Evolutionary conservation across 2,113 vertebrate genomes (phyloP).

Genomic region (Solea senegalensis): DNA sequence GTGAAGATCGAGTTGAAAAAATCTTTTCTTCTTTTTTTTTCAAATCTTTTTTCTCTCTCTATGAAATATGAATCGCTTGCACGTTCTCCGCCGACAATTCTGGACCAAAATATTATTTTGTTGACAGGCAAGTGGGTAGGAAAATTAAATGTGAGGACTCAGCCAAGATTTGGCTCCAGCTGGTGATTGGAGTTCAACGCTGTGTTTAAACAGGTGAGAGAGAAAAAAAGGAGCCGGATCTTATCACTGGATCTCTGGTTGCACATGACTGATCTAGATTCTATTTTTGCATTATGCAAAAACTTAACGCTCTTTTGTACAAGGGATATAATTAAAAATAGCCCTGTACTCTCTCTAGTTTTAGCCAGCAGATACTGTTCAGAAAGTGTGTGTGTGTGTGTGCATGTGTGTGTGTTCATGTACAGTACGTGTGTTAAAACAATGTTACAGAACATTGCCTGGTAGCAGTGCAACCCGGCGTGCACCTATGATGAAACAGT

Average conservation of each 20-base stretch:
- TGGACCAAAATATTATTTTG: conserved; percentile 30
- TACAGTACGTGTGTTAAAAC: conserved; percentile 20
- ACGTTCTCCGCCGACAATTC: conserved; percentile 6
- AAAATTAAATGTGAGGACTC: conserved; percentile 53
- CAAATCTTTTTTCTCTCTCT: no score
- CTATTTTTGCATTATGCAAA: conserved; percentile 78
- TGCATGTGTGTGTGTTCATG: conserved; percentile 1
- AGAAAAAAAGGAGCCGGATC: conserved; percentile 34
- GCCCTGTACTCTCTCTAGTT: conserved; percentile 70
- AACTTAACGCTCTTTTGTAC: conserved; percentile 65
- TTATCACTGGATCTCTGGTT: conserved; percentile 65
- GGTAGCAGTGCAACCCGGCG: conserved; percentile 33
- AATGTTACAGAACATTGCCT: conserved; percentile 17
- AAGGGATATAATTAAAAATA: conserved; percentile 67
- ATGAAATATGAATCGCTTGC: conserved; percentile 32
- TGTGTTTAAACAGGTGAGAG: conserved; percentile 74
- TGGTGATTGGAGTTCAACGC: conserved; percentile 54
- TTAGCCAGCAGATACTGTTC: conserved; percentile 32
- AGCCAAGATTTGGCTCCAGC: conserved; percentile 44
- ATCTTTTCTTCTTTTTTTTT: neutral
- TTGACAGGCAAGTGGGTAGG: conserved; percentile 43
- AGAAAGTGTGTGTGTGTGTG: conserved; percentile 26
- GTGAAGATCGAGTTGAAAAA: conserved; percentile 12
- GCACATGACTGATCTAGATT: conserved; percentile 60
- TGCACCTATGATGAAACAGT: conserved; percentile 56